Evolutionary conservation across 30 jellyfish, hydroid and myxozoan genomes (phyloP).

Genomic region (Turritopsis rubra): DNA sequence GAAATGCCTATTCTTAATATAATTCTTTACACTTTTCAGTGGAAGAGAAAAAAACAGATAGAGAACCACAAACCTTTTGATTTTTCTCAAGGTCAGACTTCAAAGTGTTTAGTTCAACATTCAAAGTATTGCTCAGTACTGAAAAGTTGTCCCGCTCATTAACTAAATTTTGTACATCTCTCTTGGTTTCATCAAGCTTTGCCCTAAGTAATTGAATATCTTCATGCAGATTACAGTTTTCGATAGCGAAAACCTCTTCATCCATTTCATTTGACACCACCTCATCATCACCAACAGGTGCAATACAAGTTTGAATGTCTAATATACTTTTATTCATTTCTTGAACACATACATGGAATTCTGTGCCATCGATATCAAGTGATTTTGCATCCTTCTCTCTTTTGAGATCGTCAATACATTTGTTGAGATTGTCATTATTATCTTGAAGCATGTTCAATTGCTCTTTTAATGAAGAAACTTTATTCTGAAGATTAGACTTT

Average conservation of each 20-base stretch:
- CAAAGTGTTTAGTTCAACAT: conserved; percentile 36
- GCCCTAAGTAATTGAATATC: conserved; percentile 18
- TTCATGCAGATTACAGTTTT: conserved; percentile 16
- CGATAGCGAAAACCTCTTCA: not conserved
- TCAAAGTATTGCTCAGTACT: conserved; percentile 34
- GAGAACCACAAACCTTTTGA: not conserved
- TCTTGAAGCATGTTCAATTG: conserved; percentile 8
- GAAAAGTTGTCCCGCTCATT: conserved; percentile 39
- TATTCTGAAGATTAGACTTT: not conserved
- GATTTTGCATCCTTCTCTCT: not conserved
- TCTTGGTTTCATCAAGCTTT: conserved; percentile 31
- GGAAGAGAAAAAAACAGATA: too few relatives aligned
- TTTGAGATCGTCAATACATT: not conserved
- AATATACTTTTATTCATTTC: not conserved
- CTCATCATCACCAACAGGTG: not conserved
- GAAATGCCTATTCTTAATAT: too few relatives aligned
- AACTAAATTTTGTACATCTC: conserved; percentile 30
- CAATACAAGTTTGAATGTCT: not conserved
- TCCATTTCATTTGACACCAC: conserved; percentile 10
- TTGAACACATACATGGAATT: not conserved
- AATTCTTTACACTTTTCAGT: too few relatives aligned
- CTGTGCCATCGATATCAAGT: not conserved
- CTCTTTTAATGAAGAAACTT: conserved; percentile 5
- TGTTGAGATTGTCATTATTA: conserved; percentile 21
- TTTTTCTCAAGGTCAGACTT: conserved; percentile 31